Conservation (phyloP, 2,888 invertebrate species). For the Morpho achilles region DNA sequence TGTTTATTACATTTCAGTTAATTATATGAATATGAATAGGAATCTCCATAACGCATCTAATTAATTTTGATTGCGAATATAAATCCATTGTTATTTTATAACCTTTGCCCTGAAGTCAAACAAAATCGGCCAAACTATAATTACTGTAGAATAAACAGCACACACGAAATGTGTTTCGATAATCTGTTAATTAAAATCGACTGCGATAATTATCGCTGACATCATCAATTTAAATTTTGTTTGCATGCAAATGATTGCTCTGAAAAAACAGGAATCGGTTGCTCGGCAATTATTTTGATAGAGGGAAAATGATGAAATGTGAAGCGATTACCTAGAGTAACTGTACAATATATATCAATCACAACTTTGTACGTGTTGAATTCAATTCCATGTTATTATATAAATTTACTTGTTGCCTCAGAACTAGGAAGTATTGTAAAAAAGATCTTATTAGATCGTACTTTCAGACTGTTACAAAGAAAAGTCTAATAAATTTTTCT, state of each 20-base stretch:
- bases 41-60: neutral
- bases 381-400: no score
- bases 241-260: conserved; percentile 29
- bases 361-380: no score
- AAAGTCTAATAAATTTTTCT: conserved; percentile 3
- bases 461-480: neutral
- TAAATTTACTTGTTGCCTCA: no score
- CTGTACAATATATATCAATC: neutral
- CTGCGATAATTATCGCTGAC: conserved; percentile 35
- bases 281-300: conserved; percentile 25
- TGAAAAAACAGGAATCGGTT: conserved; percentile 28
- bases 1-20: no score
- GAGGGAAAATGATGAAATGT: conserved; percentile 7
- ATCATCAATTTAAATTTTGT: conserved; percentile 47
- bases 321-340: conserved; percentile 3
- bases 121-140: conserved; percentile 18
- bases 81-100: neutral
- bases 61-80: neutral
- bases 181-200: conserved; percentile 43
- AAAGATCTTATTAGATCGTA: no score
- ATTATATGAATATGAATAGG: neutral
- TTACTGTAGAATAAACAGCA: conserved; percentile 23
- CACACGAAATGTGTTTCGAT: conserved; percentile 28
- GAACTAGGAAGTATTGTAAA: no score
- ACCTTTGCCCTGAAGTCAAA: neutral